Evolutionary conservation across 2,888 invertebrate species (phyloP).

Genomic region (Leptopilina syphax): DNA sequence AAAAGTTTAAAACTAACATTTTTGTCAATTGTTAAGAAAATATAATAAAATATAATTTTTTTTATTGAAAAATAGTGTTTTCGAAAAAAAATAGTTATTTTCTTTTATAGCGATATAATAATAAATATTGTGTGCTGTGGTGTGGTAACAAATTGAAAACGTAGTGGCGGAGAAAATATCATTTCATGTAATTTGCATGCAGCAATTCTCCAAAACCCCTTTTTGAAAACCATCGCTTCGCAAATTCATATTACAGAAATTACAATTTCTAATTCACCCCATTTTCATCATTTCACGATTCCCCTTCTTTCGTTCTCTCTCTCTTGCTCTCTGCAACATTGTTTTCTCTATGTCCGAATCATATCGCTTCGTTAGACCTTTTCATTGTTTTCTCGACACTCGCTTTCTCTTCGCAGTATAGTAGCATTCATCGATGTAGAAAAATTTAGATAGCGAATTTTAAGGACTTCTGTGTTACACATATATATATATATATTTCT

Average conservation of each 20-base stretch:
- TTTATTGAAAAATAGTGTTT: too few species aligned
- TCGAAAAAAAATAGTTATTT: too few species aligned
- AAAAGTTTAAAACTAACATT: too few species aligned
- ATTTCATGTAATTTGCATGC: slow-evolving; percentile 19
- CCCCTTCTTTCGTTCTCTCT: background rate
- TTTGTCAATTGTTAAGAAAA: too few species aligned
- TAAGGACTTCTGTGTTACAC: background rate
- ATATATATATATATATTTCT: too few species aligned
- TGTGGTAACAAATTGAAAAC: slow-evolving; percentile 8
- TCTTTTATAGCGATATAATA: too few species aligned
- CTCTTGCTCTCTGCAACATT: background rate
- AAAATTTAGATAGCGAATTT: slow-evolving; percentile 38
- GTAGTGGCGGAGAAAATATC: slow-evolving; percentile 8
- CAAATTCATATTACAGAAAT: slow-evolving; percentile 36
- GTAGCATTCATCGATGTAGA: slow-evolving; percentile 21
- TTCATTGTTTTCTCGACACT: slow-evolving; percentile 33
- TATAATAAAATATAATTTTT: too few species aligned
- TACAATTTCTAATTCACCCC: slow-evolving; percentile 33
- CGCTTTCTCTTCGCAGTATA: slow-evolving; percentile 21
- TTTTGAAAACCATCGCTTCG: slow-evolving; percentile 22
- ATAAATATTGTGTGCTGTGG: too few species aligned
- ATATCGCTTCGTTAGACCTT: slow-evolving; percentile 38
- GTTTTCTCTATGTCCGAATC: slow-evolving; percentile 36
- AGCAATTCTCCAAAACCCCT: slow-evolving; percentile 15
- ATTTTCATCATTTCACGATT: slow-evolving; percentile 34